Base-by-base conservation (phyloP, 2,888 invertebrate genomes). In the Drosophila birchii region DNA sequence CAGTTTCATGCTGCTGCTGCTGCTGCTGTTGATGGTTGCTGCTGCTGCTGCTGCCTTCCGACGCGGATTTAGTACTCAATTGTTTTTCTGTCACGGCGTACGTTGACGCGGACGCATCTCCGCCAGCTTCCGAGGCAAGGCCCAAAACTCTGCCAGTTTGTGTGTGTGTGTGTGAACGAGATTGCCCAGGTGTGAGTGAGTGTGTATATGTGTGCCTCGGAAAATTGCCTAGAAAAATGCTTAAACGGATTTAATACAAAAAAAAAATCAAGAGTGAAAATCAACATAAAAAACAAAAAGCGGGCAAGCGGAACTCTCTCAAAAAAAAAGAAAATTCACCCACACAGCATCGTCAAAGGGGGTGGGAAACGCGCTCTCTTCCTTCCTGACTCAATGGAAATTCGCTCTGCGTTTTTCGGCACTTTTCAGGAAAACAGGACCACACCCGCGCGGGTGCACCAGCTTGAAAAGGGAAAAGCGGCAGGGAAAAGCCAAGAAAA, bases 391-490 rank as follows among this genome's bases (percentile, higher is more conserved):
- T 16, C 20, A 43, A 47, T 68, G 67, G 41, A 68, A 64, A 68
- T 68, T 64, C 55, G 66, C 39, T 38, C 43, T n/a, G 43, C 41
- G 51, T 54, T 71, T 71, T 72, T 72, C 47, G 56, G 71, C 72
- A 62, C 41, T 58, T 70, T 71, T 63, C 54, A 56, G 51, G 53
- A 68, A 78, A 88, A 55, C 68, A 68, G 90, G 92, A 92, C 92
- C 92, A 92, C 92, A 92, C 92, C 92, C 92, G 92, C 92, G 91
- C 92, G 90, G 90, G 85, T 91, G 91, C 90, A 91, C 90, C 90
- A 91, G 88, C 86, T 91, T 90, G 87, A 81, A 86, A 88, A 90
- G 86, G 72, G 61, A 51, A 59, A 53, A 56, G 53, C 47, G n/a
- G 54, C 49, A 41, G 29, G 7, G 64, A 75, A 80, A 76, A 78